Evolutionary conservation across 2,113 vertebrate species (phyloP).

Genomic region (Corvus cornix): DNA sequence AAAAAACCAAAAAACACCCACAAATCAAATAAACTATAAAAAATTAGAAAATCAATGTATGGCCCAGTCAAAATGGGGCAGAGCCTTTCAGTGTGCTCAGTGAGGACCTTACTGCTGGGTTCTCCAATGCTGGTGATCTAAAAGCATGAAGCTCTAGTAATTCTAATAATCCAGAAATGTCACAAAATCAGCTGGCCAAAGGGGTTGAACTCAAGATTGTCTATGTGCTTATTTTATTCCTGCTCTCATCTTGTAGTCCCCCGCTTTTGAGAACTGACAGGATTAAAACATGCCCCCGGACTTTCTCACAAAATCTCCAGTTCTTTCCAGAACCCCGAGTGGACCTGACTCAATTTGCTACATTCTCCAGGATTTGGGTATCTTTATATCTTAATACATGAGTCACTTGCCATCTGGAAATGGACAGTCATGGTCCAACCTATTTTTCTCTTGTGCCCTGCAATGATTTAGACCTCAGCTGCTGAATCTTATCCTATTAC

Average conservation of each 20-base stretch:
- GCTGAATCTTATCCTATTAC: not conserved
- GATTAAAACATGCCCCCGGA: not conserved
- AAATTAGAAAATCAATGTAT: not conserved
- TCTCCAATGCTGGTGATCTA: not conserved
- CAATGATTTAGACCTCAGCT: not conserved
- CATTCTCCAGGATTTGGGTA: not conserved
- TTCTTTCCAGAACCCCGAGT: not conserved
- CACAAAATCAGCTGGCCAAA: not conserved
- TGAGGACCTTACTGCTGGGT: not conserved
- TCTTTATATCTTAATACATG: not conserved
- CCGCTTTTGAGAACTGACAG: not conserved
- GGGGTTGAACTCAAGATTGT: not conserved
- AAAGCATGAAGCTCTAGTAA: not conserved
- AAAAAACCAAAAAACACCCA: not conserved
- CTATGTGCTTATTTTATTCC: not conserved
- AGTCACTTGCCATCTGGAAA: not conserved
- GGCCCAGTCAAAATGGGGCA: not conserved
- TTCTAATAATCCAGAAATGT: not conserved
- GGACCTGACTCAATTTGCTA: not conserved
- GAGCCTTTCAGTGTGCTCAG: not conserved
- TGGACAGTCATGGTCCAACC: not conserved
- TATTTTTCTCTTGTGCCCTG: not conserved
- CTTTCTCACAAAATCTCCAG: not conserved
- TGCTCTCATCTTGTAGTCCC: not conserved
- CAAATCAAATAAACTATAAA: not conserved